A percentile compares a stretch with the other conserved stretches of the same genome.
Evolutionary conservation across 2,888 invertebrate species (phyloP).

Genomic region (Euspilapteryx auroguttella): DNA sequence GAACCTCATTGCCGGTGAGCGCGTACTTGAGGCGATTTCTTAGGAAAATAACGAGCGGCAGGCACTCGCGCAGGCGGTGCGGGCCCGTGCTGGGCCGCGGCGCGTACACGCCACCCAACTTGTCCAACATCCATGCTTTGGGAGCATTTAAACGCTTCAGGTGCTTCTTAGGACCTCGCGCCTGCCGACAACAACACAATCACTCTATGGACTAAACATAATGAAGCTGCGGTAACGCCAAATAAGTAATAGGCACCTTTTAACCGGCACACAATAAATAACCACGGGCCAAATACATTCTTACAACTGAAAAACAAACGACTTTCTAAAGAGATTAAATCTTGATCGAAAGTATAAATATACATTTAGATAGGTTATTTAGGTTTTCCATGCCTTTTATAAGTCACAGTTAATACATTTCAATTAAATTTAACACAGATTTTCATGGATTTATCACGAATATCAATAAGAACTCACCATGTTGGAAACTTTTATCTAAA

Average conservation of each 20-base stretch:
- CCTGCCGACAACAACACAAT: too few species aligned
- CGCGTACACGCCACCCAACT: slow-evolving; percentile 96
- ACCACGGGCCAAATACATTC: too few species aligned
- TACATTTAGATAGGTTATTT: too few species aligned
- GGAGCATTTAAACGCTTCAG: slow-evolving; percentile 99
- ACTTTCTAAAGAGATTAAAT: too few species aligned
- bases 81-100: slow-evolving; percentile 97
- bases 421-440: too few species aligned
- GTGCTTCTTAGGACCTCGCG: slow-evolving; percentile 99
- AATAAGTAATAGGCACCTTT: too few species aligned
- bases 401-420: too few species aligned
- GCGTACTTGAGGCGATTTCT: slow-evolving; percentile 98
- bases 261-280: too few species aligned
- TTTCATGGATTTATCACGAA: slow-evolving; percentile 21
- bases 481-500: slow-evolving; percentile 36
- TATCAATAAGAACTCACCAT: slow-evolving; percentile 36
- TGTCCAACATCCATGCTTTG: slow-evolving; percentile 99
- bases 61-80: slow-evolving; percentile 95
- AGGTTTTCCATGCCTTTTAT: too few species aligned
- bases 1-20: slow-evolving; percentile 93
- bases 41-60: slow-evolving; percentile 95
- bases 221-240: too few species aligned
- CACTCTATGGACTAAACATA: not conserved
- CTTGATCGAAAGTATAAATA: too few species aligned
- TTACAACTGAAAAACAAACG: too few species aligned